Base-by-base conservation (phyloP, 2,888 invertebrate genomes). In the Fragum sueziense region DNA sequence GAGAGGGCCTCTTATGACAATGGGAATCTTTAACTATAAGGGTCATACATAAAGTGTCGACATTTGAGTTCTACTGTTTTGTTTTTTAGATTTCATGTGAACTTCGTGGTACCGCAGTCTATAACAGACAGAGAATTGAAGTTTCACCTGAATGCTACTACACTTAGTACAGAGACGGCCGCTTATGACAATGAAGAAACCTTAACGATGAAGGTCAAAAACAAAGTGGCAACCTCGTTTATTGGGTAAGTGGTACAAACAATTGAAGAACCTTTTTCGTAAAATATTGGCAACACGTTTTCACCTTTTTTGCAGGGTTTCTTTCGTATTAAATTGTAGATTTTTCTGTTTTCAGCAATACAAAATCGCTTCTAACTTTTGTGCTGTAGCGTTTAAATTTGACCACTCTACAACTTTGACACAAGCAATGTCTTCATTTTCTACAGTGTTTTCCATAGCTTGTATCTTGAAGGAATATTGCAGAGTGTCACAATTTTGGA, bases 211-310 rank as follows among this genome's bases (percentile, higher is more conserved):
- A 80, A 79, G 7, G 86, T 87, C 7, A 80, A 76, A 62, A 83
- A 87, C 31, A 78, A 79, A 62, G 82, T 86, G 9, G 54, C 76
- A 17, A 76, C 88, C 9, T 70, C 76, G 11, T 80, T 89, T 62
- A 74, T 70, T 31, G 87, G 88, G 89, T 89, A 80, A 62, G 79
- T 62, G n/a, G n/a, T n/a, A n/a, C n/a, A n/a, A n/a, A n/a, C n/a
- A n/a, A n/a, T n/a, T n/a, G n/a, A n/a, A n/a, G n/a, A n/a, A n/a
- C n/a, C n/a, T n/a, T n/a, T n/a, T n/a, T n/a, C n/a, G n/a, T n/a
- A n/a, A n/a, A n/a, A n/a, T n/a, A n/a, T n/a, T n/a, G n/a, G n/a
- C n/a, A n/a, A n/a, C n/a, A n/a, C n/a, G n/a, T n/a, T n/a, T n/a
- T n/a, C n/a, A n/a, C n/a, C n/a, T n/a, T n/a, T n/a, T n/a, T n/a